Percentiles rank a stretch among this genome's conserved stretches.
These are phyloP conservation scores for Piscicola geometra DNA, from an alignment of 2,888 invertebrate genomes.

Conservation along the genomic window DNA sequence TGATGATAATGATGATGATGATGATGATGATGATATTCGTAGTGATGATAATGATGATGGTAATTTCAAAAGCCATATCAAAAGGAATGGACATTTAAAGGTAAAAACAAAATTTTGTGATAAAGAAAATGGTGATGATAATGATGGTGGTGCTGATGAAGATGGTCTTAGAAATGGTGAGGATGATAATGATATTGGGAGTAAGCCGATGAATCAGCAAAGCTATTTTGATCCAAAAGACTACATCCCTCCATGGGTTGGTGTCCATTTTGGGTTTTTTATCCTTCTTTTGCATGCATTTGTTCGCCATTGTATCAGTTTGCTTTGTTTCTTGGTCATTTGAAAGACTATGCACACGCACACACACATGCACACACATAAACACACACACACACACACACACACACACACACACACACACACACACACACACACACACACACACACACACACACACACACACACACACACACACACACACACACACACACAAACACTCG, in stretches of 20 bases:
- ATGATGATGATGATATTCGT: background rate
- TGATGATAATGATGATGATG: background rate
- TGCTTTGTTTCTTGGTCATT: too few species aligned
- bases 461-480: background rate
- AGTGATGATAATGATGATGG: background rate
- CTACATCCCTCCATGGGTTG: conserved; percentile 17
- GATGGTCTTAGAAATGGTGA: background rate
- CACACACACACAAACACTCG: background rate
- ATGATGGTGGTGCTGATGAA: background rate
- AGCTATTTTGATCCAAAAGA: conserved; percentile 16
- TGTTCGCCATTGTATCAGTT: background rate
- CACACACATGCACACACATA: too few species aligned
- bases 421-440: background rate
- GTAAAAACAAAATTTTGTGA: conserved; percentile 1
- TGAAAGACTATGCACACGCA: too few species aligned
- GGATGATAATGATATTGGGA: background rate
- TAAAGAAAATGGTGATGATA: too few species aligned
- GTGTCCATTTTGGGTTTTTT: background rate
- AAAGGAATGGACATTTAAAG: background rate
- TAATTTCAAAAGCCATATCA: background rate
- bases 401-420: too few species aligned
- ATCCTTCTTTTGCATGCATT: background rate
- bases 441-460: background rate
- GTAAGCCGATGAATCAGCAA: background rate
- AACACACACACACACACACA: too few species aligned